Base-by-base conservation (phyloP, 1,140 invertebrate genomes). In the Leguminivora glycinivorella region DNA sequence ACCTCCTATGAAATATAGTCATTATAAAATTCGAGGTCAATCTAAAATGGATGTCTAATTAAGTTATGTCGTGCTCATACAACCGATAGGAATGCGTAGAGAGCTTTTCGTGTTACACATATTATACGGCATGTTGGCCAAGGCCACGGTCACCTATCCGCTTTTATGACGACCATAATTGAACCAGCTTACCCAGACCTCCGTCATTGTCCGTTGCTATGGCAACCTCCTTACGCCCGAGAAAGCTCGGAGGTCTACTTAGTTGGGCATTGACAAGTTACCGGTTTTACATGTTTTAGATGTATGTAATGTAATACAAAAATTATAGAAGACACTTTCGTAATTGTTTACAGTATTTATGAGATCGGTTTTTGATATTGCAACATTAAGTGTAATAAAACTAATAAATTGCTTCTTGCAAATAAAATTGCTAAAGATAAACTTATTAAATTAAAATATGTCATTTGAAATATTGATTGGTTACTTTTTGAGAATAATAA, bases 81-180 rank as follows among this genome's bases (percentile, higher is more conserved):
- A 38, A 38, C 10, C 34, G 34, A 38, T 14, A 9, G 12, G 10
- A 38, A 38, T 38, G 34, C 10, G 34, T 14, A 38, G 34, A 9
- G 4, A 38, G 34, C 34, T 38, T 38, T 38, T 38, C 70, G 60
- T 76, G 71, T 69, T 75, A 77, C 72, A 74, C 69, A 73, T 72
- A 75, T 74, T 56, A 74, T 34, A n/a, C 71, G 52, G 29, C 60
- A 81, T 77, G 66, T 78, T 71, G 83, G 85, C 78, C 85, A 87
- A 87, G 85, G 85, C 81, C 80, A 67, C 75, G 75, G 75, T 78
- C 77, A 71, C 70, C 47, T 56, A 67, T 74, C 72, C 70, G 77
- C 75, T 83, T 81, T 81, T 77, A 82, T 82, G 80, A 82, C 80
- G 74, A 52, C 67, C 63, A 72, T 70, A 72, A 75, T 10, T 25